These are phyloP conservation scores for Scaptomyza pallida DNA, from an alignment of 1,140 invertebrate genomes.

Conservation along the genomic window DNA sequence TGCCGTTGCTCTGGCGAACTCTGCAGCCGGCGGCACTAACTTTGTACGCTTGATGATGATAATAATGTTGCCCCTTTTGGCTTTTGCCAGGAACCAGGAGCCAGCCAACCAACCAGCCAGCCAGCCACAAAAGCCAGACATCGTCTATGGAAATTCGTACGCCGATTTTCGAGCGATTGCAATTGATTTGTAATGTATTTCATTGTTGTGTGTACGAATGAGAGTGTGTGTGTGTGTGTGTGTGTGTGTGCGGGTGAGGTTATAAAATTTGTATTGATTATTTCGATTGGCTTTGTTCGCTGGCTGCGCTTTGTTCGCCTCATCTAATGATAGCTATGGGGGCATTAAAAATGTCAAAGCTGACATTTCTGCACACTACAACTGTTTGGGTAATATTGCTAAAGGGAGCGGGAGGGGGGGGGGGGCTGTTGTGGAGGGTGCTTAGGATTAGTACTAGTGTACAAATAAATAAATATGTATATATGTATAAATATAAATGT, in stretches of 20 bases:
- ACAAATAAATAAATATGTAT: conserved; percentile 3
- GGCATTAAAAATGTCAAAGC: conserved; percentile 79
- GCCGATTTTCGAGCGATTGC: conserved; percentile 81
- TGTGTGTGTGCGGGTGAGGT: conserved; percentile 38
- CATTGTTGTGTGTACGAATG: conserved; percentile 62
- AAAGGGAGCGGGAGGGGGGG: background rate
- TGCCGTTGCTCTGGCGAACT: conserved; percentile 31
- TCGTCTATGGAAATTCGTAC: conserved; percentile 80
- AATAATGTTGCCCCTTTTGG: conserved; percentile 75
- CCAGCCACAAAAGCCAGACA: conserved; percentile 59
- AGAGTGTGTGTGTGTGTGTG: conserved; percentile 23
- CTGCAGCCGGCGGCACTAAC: conserved; percentile 75
- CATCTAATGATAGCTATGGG: conserved; percentile 79
- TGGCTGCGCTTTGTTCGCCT: conserved; percentile 70
- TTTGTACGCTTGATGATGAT: conserved; percentile 80
- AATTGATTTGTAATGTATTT: conserved; percentile 83
- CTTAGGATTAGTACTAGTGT: conserved; percentile 16
- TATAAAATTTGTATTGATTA: conserved; percentile 82
- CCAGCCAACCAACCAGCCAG: conserved; percentile 9
- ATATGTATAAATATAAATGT: background rate
- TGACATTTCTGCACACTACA: conserved; percentile 39
- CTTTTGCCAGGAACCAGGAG: conserved; percentile 49
- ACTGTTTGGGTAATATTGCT: background rate
- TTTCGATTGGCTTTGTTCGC: conserved; percentile 79
- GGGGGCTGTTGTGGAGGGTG: background rate